Evolutionary conservation across 2,888 invertebrate species (phyloP), one percentile per base, ranked within the genome.

Genomic region (Sepiola atlantica): DNA sequence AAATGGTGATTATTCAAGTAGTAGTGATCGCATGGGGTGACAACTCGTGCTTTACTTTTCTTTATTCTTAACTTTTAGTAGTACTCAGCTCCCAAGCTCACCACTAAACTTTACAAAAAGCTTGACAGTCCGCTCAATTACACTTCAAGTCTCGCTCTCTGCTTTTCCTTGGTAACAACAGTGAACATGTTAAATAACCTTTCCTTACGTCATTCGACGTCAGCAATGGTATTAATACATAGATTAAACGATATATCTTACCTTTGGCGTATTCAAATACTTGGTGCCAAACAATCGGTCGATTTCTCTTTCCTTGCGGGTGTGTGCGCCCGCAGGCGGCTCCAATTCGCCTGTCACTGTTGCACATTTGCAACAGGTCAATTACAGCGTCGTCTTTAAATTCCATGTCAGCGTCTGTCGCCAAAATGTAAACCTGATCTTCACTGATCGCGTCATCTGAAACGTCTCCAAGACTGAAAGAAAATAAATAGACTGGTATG

Each of bases 251-350:
- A 28, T 14, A 77, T 28, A n/a, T n/a, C 45, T 93, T 93, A 96
- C 96, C 96, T 96, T 96, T 96, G 20, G 96, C 96, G 93, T 96
- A 96, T 90, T 96, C 96, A 95, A 96, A 96, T 94, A 95, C 95
- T 93, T 96, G 96, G 54, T 95, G 95, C 96, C 96, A 96, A 32
- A 96, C 95, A 21, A 96, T 95, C 0, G 96, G 96, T 55, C 95
- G 95, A 28, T 94, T 94, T 93, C 95, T 95, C 93, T 95, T 95
- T 20, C 96, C 96, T 91, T 95, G 95, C 1, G 96, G 96, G 92
- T 95, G 95, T 3, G 96, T 96, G 55, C 96, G 35, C 3, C 96
- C 96, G 94, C 96, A 96, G 4, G 95, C 95, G 3, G 95, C 96
- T 0, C 96, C 96, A 8, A 96, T 94, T 12, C 95, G 61, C 18